phyloP scores from a whole-genome alignment of 2,888 invertebrate genomes.

The Ophioninae sp. region DNA sequence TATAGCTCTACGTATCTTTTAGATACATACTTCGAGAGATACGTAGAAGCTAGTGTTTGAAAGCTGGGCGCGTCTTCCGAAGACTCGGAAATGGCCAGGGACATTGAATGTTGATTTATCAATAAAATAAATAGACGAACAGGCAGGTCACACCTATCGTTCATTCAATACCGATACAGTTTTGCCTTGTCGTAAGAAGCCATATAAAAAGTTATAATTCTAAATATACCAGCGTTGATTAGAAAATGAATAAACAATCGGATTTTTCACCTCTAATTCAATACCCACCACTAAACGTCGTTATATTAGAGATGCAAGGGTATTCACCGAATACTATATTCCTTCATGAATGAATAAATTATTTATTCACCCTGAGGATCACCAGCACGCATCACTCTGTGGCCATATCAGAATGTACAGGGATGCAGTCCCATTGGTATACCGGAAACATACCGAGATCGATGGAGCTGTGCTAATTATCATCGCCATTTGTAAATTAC shows the following conservation, averaged over 20 bases:
- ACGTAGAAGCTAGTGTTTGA: not conserved
- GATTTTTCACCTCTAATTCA: conserved; percentile 13
- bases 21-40: conserved; percentile 1
- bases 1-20: not conserved
- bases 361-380: conserved; percentile 53
- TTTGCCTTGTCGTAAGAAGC: conserved; percentile 15
- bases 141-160: not conserved
- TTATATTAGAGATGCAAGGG: not conserved
- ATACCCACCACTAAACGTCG: not conserved
- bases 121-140: conserved; percentile 20
- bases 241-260: conserved; percentile 22
- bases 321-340: not conserved
- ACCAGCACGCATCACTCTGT: conserved; percentile 27
- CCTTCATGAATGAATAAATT: conserved; percentile 54
- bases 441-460: conserved; percentile 7
- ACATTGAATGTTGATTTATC: conserved; percentile 8
- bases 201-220: conserved; percentile 28
- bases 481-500: conserved; percentile 49
- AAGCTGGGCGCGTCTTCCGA: conserved; percentile 26
- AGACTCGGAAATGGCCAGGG: conserved; percentile 13
- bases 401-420: not conserved
- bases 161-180: conserved; percentile 28
- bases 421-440: not conserved
- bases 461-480: conserved; percentile 46
- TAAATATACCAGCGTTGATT: conserved; percentile 4